Base-by-base conservation (phyloP, 2,888 invertebrate species). In the Trilocha varians region DNA sequence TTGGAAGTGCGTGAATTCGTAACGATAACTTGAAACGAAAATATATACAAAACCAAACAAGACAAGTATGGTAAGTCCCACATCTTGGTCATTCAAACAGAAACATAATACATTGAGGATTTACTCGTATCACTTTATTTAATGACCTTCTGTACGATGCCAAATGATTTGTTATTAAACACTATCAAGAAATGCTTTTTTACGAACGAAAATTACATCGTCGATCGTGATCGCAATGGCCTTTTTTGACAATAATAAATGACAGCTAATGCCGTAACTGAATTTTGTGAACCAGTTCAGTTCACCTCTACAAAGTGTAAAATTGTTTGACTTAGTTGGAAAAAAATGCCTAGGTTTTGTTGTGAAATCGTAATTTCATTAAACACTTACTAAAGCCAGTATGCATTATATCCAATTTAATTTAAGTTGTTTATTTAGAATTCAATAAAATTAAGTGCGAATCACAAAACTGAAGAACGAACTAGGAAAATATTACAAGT, bases 1-100 rank as follows among this genome's bases (percentile, higher is more conserved):
- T 91, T 92, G 41, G 94, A 94, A 13, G 94, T 93, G 55, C 93
- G 89, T 32, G 95, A 94, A 79, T 94, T 95, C 52, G 91, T 93
- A 44, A 75, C 74, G 59, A 92, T 87, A 62, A 92, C 88, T 80
- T 92, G 90, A 68, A 91, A 89, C 53, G 90, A 90, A 71, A 92
- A 87, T 66, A 91, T 87, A 71, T 92, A 92, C 61, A 92, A 75
- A 64, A 90, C 87, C 77, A 91, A 87, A 83, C 89, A 89, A 65
- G 84, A 85, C 67, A 88, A 70, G 74, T 87, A 87, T 67, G 87
- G 87, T 57, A 84, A 83, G 60, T 88, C 87, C 73, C 85, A 79
- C 87, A 87, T 88, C 77, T 78, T 86, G 66, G 56, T 66, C 50
- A 64, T 59, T 65, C 53, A 56, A 53, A 53, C 58, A 55, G 52